phyloP scores from a whole-genome alignment of 2,113 vertebrate genomes.

The Lontra canadensis region DNA sequence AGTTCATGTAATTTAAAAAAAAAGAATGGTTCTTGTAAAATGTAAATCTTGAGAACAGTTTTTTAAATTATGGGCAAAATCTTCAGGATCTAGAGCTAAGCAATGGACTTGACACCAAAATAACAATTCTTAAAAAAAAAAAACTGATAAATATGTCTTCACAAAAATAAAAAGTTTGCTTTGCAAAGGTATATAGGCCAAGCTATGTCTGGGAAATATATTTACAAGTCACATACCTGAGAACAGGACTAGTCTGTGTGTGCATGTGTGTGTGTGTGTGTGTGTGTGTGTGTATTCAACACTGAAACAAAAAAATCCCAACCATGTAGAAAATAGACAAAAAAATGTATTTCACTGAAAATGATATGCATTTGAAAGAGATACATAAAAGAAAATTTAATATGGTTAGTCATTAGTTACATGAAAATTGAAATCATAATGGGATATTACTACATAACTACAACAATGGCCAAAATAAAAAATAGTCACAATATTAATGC shows the following conservation, averaged over 20 bases:
- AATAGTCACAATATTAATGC: not conserved
- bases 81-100: not conserved
- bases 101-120: not conserved
- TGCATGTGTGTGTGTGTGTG: no score
- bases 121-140: not conserved
- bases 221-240: not conserved
- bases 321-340: not conserved
- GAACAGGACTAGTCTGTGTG: not conserved
- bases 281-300: not conserved
- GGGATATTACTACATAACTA: not conserved
- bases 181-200: not conserved
- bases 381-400: not conserved
- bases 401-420: not conserved
- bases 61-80: not conserved
- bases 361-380: not conserved
- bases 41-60: not conserved
- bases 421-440: not conserved
- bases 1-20: not conserved
- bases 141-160: not conserved
- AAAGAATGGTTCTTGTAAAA: not conserved
- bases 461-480: not conserved
- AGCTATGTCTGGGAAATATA: not conserved
- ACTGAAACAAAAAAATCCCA: not conserved
- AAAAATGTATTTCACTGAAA: not conserved
- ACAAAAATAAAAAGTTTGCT: not conserved